phyloP scores from a whole-genome alignment of 2,797 vertebrate species.

The Paramormyrops hopkinsi region DNA sequence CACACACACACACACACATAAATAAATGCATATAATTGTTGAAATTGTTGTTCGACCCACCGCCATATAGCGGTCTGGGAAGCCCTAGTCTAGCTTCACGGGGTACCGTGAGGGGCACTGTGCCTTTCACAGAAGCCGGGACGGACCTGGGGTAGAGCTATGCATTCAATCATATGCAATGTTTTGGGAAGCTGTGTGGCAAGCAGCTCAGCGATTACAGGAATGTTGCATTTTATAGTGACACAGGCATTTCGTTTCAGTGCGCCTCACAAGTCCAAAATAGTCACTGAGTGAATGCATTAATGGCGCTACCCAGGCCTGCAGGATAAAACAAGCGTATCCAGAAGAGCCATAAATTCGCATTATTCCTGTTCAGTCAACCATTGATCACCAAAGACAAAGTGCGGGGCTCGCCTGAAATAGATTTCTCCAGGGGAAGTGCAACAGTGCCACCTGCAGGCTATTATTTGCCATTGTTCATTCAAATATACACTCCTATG shows the following conservation, averaged over 20 bases:
- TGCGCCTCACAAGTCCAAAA: slow-evolving; percentile 36
- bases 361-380: slow-evolving; percentile 18
- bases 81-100: background rate
- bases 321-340: slow-evolving; percentile 37
- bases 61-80: background rate
- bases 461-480: slow-evolving; percentile 46
- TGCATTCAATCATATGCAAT: background rate
- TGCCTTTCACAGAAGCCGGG: background rate
- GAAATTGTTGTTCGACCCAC: background rate
- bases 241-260: slow-evolving; percentile 31
- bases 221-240: background rate
- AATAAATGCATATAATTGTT: no score
- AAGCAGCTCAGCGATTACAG: background rate
- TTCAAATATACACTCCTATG: slow-evolving; percentile 29
- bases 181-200: background rate
- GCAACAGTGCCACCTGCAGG: slow-evolving; percentile 61
- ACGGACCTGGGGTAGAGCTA: background rate
- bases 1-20: no score
- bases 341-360: slow-evolving; percentile 43
- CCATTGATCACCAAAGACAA: slow-evolving; percentile 5
- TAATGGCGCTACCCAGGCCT: slow-evolving; percentile 35
- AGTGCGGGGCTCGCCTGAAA: background rate
- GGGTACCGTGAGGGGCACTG: background rate
- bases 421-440: slow-evolving; percentile 21
- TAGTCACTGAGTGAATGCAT: slow-evolving; percentile 36